A percentile compares a stretch with the other conserved stretches of the same genome.
Evolutionary conservation across 2,797 vertebrate species (phyloP).

Genomic region (Tokudaia tokunoshimensis): DNA sequence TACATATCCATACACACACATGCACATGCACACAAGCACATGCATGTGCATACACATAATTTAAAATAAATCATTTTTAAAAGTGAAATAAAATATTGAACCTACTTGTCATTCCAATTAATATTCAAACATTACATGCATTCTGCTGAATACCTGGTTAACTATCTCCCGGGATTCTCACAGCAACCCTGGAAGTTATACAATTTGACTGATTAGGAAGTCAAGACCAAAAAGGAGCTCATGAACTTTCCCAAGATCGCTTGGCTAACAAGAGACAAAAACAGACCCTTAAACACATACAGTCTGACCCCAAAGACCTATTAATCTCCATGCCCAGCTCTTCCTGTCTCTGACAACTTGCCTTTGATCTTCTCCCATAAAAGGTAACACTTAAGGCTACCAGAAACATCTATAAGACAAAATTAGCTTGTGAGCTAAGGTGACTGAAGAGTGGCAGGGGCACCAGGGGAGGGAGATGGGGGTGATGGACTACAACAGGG

Average conservation of each 20-base stretch:
- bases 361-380: neutral
- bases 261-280: slow-evolving; percentile 2
- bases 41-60: neutral
- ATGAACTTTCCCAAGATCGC: neutral
- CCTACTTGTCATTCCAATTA: slow-evolving; percentile 29
- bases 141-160: slow-evolving; percentile 24
- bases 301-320: neutral
- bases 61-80: neutral
- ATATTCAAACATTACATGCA: neutral
- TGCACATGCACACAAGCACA: no score
- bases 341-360: neutral
- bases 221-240: slow-evolving; percentile 12
- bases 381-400: neutral
- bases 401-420: slow-evolving; percentile 17
- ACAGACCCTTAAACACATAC: neutral
- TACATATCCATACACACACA: neutral
- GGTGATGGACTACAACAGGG: no score
- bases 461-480: neutral
- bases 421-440: neutral
- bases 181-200: slow-evolving; percentile 9
- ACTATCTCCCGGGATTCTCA: slow-evolving; percentile 25
- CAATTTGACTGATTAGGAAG: slow-evolving; percentile 39
- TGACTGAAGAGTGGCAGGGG: neutral
- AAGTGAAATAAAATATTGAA: slow-evolving; percentile 16
- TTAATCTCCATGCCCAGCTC: neutral